Evolutionary conservation across 1,140 invertebrate genomes (phyloP), one percentile per base, ranked within the genome.

Genomic region (Pogonomyrmex californicus): DNA sequence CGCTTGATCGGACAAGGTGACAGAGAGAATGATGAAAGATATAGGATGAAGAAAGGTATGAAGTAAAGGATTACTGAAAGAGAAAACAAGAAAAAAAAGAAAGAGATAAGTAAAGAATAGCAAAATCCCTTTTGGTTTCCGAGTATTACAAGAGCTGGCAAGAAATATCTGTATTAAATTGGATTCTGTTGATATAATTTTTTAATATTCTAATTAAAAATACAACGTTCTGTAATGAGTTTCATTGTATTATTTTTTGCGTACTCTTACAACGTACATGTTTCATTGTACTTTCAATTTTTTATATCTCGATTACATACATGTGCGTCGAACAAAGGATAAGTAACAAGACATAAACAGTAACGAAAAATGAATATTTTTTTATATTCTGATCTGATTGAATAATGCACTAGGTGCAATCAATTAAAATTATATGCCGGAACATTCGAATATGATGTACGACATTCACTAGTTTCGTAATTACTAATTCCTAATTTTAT

Each of bases 161-260:
- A 12, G 33, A 56, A 86, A 86, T 86, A 86, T 82, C 65, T 38
- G 65, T 47, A 33, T 86, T 86, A 86, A 86, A 86, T 81, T 86
- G 56, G 30, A 86, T 85, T 56, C 56, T 79, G 65, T 66, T 82
- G 60, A 66, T 60, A 76, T 86, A 86, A 86, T 65, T 85, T 86
- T 47, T 44, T 86, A 86, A 85, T 86, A 49, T 85, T 82, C 65
- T 81, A 86, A 86, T 86, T 86, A 86, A 85, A 38, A 85, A 66
- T 86, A 70, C 51, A 86, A 78, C 38, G 54, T 38, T 51, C 38
- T 76, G 41, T 76, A 83, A 83, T 23, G 47, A 83, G 36, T 83
- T 83, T 63, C 54, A 23, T 30, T 23, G 30, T 3, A 41, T 17
- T 49, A 9, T 79, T 66, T 44, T 79, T 79, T 78, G 17, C 63